Conservation (phyloP, 2,113 vertebrate genomes). For the Tapirus terrestris region DNA sequence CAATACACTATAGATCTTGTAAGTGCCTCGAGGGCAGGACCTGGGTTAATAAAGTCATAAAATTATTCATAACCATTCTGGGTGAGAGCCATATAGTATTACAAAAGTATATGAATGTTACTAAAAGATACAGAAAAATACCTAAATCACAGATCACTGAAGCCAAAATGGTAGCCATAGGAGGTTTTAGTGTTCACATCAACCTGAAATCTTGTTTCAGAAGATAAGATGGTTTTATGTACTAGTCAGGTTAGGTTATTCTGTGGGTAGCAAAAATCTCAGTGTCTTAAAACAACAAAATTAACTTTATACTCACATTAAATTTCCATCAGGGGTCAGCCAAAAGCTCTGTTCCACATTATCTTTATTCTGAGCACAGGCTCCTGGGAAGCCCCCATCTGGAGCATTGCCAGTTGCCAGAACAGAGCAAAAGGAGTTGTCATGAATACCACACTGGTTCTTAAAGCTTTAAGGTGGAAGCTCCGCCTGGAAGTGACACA, state of each 20-base stretch:
- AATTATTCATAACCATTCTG: slow-evolving; percentile 79
- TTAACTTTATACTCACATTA: neutral
- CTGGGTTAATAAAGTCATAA: slow-evolving; percentile 78
- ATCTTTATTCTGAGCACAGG: neutral
- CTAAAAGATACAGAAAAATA: slow-evolving; percentile 72
- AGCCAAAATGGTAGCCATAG: slow-evolving; percentile 62
- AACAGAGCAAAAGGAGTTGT: neutral
- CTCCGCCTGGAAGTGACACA: neutral
- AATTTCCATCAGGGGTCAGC: neutral
- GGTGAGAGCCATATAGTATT: slow-evolving; percentile 63
- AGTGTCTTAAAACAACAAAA: neutral
- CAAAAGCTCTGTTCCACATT: neutral
- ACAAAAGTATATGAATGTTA: slow-evolving; percentile 75
- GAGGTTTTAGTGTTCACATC: slow-evolving; percentile 40
- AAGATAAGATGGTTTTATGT: slow-evolving; percentile 33
- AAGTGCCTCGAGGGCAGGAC: slow-evolving; percentile 76
- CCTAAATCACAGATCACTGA: slow-evolving; percentile 66
- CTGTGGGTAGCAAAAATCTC: slow-evolving; percentile 9
- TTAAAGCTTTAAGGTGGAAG: neutral
- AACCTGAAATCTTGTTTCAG: slow-evolving; percentile 53
- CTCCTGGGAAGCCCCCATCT: neutral
- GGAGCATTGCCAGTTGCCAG: neutral
- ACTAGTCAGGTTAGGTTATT: slow-evolving; percentile 1
- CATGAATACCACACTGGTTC: neutral
- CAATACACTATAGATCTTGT: slow-evolving; percentile 71